Evolutionary conservation across 2,888 invertebrate species (phyloP).

Genomic region (Molorchus minor): DNA sequence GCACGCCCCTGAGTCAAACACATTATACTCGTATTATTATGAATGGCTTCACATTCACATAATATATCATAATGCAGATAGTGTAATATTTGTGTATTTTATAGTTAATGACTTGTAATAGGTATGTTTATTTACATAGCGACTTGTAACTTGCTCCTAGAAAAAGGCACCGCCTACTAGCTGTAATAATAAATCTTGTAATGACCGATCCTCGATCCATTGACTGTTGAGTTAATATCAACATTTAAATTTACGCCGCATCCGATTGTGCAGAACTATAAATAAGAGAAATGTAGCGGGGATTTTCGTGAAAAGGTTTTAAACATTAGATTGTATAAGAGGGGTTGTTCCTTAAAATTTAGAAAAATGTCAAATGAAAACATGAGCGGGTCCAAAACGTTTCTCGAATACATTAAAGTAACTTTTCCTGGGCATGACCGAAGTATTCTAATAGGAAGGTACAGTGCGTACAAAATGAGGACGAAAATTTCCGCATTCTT

Average conservation of each 20-base stretch:
- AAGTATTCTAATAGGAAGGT: no score
- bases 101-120: conserved; percentile 10
- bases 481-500: no score
- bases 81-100: conserved; percentile 8
- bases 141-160: neutral
- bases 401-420: no score
- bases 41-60: neutral
- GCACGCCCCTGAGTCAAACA: no score
- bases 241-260: conserved; percentile 12
- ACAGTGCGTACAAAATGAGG: no score
- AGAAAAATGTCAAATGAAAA: no score
- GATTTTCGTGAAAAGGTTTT: no score
- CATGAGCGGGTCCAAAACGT: no score
- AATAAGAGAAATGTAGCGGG: conserved; percentile 5
- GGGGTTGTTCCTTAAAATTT: no score
- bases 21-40: no score
- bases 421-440: no score
- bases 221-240: neutral
- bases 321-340: no score
- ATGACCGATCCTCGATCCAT: conserved; percentile 1
- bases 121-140: conserved; percentile 13
- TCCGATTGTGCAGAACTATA: conserved; percentile 1
- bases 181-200: conserved; percentile 13
- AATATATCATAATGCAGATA: conserved; percentile 6
- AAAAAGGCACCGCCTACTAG: conserved; percentile 2